phyloP scores from a whole-genome alignment of 2,888 invertebrate species.

The Sarcophaga caerulescens region DNA sequence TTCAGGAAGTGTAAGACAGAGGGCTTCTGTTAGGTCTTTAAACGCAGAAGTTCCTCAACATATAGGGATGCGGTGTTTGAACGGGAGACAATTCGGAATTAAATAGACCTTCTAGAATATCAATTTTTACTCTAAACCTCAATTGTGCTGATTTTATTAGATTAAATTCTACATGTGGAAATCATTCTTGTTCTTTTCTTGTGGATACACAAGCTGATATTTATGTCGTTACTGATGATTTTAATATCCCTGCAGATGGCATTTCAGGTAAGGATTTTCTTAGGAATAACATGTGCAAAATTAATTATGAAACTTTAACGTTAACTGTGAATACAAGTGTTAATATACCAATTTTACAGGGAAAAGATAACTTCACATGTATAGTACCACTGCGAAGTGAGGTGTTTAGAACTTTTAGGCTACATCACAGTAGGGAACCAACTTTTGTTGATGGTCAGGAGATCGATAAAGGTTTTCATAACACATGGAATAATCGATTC shows the following conservation, averaged over 20 bases:
- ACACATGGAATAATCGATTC: constrained; percentile 13
- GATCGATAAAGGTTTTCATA: constrained; percentile 22
- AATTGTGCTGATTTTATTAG: constrained; percentile 31
- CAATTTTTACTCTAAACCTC: constrained; percentile 22
- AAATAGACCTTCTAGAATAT: background rate
- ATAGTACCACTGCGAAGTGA: constrained; percentile 30
- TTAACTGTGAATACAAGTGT: background rate
- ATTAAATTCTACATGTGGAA: background rate
- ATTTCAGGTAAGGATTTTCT: constrained; percentile 9
- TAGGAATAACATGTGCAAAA: constrained; percentile 2
- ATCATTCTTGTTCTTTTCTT: constrained; percentile 14
- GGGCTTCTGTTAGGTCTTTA: constrained; percentile 31
- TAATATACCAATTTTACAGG: background rate
- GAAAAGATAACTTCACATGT: constrained; percentile 13
- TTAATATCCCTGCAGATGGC: constrained; percentile 10
- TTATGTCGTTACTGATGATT: constrained; percentile 15
- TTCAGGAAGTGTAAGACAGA: background rate
- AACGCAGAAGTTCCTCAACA: constrained; percentile 42
- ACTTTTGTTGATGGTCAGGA: constrained; percentile 34
- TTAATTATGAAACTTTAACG: constrained; percentile 20
- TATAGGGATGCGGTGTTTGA: background rate
- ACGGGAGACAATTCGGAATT: background rate
- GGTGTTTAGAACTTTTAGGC: constrained; percentile 25
- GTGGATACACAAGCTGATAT: constrained; percentile 31
- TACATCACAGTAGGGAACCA: background rate